phyloP scores from a whole-genome alignment of 2,113 vertebrate species.

The Zapus hudsonius region DNA sequence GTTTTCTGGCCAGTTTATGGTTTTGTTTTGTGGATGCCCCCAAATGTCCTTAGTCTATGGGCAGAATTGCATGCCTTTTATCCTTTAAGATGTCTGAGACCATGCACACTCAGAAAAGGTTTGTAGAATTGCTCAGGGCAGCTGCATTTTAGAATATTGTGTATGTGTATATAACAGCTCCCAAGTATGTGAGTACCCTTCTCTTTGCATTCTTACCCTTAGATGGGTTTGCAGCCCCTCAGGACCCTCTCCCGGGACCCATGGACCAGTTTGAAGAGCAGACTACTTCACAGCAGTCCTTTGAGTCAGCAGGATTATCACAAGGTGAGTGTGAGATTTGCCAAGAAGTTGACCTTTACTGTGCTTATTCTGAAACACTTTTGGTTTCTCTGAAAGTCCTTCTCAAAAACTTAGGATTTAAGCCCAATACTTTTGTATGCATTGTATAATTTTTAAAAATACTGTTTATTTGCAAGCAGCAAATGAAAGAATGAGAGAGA shows the following conservation, averaged over 20 bases:
- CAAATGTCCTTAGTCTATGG: rapidly evolving
- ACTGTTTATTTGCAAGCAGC: too few species aligned
- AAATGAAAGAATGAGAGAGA: too few species aligned
- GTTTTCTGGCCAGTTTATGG: rapidly evolving
- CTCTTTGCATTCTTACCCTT: background rate
- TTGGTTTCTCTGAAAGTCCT: background rate
- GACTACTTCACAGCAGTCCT: conserved; percentile 41
- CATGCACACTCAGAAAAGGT: too few species aligned
- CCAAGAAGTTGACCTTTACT: too few species aligned
- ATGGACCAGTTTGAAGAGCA: conserved; percentile 71
- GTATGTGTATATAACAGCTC: too few species aligned
- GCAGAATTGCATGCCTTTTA: background rate
- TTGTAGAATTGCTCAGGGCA: background rate
- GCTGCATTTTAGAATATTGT: background rate
- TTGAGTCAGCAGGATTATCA: conserved; percentile 38
- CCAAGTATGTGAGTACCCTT: too few species aligned
- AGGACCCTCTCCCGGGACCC: conserved; percentile 42
- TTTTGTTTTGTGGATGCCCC: background rate
- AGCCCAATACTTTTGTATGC: background rate
- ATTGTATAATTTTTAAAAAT: too few species aligned
- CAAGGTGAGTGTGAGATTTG: conserved; percentile 67
- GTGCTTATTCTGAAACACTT: background rate
- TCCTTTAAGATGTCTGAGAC: background rate
- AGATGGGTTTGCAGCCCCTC: conserved; percentile 68
- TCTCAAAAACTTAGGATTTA: background rate